Base-by-base conservation (phyloP, 2,888 invertebrate species). In the Cremastobaeus sp. region DNA sequence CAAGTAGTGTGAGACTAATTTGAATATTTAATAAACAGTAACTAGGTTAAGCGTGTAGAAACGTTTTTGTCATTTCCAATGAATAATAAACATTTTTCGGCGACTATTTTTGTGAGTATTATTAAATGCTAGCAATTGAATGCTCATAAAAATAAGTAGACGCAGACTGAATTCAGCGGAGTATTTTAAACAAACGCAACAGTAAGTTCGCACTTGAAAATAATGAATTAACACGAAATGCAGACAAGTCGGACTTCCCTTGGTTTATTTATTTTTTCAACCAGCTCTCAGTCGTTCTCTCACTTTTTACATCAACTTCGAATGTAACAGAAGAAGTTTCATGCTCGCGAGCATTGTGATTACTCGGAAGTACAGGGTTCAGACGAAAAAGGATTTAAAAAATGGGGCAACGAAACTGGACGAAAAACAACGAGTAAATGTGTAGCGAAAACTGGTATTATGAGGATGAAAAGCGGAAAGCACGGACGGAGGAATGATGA, bases 391-490 rank as follows among this genome's bases (percentile, higher is more conserved):
- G 52, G 45, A 45, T 64, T 64, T 37, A 72, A 72, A 55, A 54
- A 72, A 65, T 52, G 39, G 45, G 48, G 48, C 48, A 66, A 57
- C 55, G 41, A 55, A 66, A 66, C 54, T 45, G 37, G 28, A 52
- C 43, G 39, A 60, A 60, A 57, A 60, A 66, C 54, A 55, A 66
- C 52, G 45, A 45, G 41, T 48, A 60, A 65, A 72, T 52, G 64
- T 72, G 52, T 52, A 52, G 57, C 45, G 59, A 64, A 45, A 59
- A 64, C 68, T 68, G 37, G 52, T 30, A 69, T 69, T 69, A 65
- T 69, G 69, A 70, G 65, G 30, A 70, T 68, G 60, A 71, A 75
- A 71, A 60, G 55, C 48, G 60, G 68, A 64, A 70, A 68, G 62
- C 57, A 47, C 68, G 35, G 48, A 25, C 68, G 34, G 52, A 72